These are phyloP conservation scores for Taenaris catops DNA, from an alignment of 2,888 invertebrate genomes.

Conservation along the genomic window DNA sequence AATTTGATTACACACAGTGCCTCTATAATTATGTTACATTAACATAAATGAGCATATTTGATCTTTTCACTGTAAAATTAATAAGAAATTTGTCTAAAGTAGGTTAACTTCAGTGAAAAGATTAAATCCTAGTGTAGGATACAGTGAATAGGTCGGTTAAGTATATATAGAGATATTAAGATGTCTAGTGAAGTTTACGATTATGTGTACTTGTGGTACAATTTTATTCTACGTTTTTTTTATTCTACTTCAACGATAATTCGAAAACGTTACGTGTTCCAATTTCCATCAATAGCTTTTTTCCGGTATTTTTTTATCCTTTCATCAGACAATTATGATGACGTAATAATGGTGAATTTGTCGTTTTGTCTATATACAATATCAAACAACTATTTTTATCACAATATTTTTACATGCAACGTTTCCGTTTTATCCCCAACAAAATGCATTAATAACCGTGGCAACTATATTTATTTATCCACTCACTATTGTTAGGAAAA, in stretches of 20 bases:
- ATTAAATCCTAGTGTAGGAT: conserved; percentile 66
- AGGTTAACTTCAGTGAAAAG: conserved; percentile 49
- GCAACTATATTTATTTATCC: conserved; percentile 39
- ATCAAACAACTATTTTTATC: conserved; percentile 1
- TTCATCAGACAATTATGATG: too few species aligned
- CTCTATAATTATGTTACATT: conserved; percentile 81
- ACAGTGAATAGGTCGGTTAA: conserved; percentile 57
- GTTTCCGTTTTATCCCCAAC: conserved; percentile 2
- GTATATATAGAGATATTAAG: conserved; percentile 57
- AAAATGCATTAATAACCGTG: conserved; percentile 24
- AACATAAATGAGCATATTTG: conserved; percentile 78
- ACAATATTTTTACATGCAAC: background rate
- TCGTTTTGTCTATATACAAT: too few species aligned
- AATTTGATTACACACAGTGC: conserved; percentile 78
- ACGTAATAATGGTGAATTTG: too few species aligned
- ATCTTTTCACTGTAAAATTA: conserved; percentile 53
- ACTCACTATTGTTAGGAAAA: background rate
- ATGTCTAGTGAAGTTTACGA: conserved; percentile 36
- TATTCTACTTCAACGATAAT: conserved; percentile 26
- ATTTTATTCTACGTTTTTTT: conserved; percentile 31
- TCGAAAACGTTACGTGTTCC: conserved; percentile 14
- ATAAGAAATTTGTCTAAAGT: conserved; percentile 9
- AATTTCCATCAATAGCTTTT: too few species aligned
- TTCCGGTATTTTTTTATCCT: too few species aligned
- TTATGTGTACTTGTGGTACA: conserved; percentile 52